Conservation (phyloP, 2,797 vertebrate genomes). For the Danionella dracula region DNA sequence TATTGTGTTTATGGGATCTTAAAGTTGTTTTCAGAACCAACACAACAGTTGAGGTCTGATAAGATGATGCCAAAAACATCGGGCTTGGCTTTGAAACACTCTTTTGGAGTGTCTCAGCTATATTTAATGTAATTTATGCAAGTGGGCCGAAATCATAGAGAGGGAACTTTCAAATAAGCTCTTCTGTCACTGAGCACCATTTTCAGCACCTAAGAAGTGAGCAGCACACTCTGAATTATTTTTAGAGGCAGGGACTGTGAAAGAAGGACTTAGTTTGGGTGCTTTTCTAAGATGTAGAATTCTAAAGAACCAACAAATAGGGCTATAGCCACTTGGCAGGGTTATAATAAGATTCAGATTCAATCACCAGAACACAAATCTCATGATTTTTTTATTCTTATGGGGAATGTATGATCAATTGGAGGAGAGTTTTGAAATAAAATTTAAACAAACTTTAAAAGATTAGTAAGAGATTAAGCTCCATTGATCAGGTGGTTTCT, state of each 20-base stretch:
- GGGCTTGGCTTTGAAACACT: constrained; percentile 3
- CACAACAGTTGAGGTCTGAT: too few species aligned
- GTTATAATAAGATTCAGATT: not conserved
- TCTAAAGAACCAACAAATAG: not conserved
- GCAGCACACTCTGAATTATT: constrained; percentile 15
- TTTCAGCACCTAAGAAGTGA: constrained; percentile 2
- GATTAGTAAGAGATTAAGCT: too few species aligned
- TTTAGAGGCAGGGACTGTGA: constrained; percentile 17
- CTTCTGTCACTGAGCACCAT: constrained; percentile 29
- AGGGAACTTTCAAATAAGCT: constrained; percentile 41
- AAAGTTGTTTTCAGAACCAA: too few species aligned
- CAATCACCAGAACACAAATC: not conserved
- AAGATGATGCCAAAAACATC: not conserved
- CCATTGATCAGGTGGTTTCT: too few species aligned
- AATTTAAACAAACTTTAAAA: too few species aligned
- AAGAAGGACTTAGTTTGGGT: constrained; percentile 1
- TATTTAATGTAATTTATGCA: constrained; percentile 33
- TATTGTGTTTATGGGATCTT: too few species aligned
- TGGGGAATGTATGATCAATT: too few species aligned
- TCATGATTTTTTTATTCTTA: not conserved
- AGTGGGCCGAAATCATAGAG: constrained; percentile 45
- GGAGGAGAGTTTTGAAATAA: too few species aligned
- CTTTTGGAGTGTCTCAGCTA: constrained; percentile 26
- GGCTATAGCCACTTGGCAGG: not conserved
- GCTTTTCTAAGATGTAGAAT: not conserved